phyloP scores from a whole-genome alignment of 2,888 invertebrate genomes.

The Coleophora deauratella region DNA sequence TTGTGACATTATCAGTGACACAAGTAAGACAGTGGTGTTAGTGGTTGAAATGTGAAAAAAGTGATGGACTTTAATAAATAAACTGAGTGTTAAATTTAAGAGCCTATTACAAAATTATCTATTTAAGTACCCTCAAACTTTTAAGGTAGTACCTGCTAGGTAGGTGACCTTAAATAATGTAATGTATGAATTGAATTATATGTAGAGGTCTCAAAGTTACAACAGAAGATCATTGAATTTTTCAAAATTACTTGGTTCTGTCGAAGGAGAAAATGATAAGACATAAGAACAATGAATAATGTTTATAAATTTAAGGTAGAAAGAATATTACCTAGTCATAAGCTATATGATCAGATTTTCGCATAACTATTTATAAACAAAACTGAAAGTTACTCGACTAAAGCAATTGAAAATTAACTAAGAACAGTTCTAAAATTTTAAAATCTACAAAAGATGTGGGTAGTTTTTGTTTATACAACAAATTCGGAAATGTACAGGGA shows the following conservation, averaged over 20 bases:
- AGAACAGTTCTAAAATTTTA: too few relatives aligned
- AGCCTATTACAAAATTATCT: background rate
- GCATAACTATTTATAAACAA: constrained; percentile 45
- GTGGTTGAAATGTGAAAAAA: constrained; percentile 31
- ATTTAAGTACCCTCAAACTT: constrained; percentile 1
- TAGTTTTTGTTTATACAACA: constrained; percentile 30
- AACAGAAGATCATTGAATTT: too few relatives aligned
- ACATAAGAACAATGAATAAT: constrained; percentile 11
- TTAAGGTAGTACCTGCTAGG: constrained; percentile 1
- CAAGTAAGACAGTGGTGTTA: constrained; percentile 37
- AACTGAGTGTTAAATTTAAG: constrained; percentile 10
- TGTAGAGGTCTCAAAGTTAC: background rate
- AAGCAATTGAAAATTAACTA: too few relatives aligned
- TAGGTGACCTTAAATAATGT: background rate
- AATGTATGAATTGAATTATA: too few relatives aligned
- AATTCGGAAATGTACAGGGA: constrained; percentile 74
- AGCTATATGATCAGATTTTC: constrained; percentile 56
- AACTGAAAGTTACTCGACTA: constrained; percentile 14
- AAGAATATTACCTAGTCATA: constrained; percentile 70
- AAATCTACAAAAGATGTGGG: too few relatives aligned
- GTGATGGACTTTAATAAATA: constrained; percentile 11
- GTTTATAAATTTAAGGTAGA: constrained; percentile 51
- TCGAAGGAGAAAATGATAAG: too few relatives aligned
- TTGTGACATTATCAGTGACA: constrained; percentile 54
- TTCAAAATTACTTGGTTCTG: too few relatives aligned